Conservation (phyloP, 2,113 vertebrate genomes). For the Tetraodon nigroviridis region DNA sequence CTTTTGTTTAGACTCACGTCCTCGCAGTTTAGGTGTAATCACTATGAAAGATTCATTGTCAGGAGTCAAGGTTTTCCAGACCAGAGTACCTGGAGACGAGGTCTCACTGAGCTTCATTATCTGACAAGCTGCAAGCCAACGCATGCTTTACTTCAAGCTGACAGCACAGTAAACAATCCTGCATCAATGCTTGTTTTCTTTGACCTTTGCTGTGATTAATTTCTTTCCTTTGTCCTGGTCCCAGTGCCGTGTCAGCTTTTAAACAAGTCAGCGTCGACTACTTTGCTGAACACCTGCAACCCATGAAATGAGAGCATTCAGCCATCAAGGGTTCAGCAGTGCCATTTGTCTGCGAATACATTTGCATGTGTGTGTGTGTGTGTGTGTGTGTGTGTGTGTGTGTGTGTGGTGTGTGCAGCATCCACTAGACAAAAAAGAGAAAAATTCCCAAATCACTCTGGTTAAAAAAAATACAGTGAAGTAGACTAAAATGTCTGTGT, state of each 20-base stretch:
- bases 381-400: constrained; percentile 16
- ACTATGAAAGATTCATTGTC: too few species aligned
- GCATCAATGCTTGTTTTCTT: neutral
- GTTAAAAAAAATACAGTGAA: too few species aligned
- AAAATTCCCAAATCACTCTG: too few species aligned
- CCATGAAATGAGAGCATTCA: constrained; percentile 11
- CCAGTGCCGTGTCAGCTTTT: constrained; percentile 33
- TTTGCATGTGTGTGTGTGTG: neutral
- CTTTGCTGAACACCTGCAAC: constrained; percentile 33
- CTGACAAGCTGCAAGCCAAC: too few species aligned
- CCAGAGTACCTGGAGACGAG: too few species aligned
- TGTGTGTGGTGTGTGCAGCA: neutral
- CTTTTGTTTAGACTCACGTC: neutral
- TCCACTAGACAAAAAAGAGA: neutral
- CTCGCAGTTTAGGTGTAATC: neutral
- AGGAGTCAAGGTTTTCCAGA: too few species aligned
- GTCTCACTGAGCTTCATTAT: too few species aligned
- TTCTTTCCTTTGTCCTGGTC: constrained; percentile 34
- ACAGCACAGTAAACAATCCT: neutral
- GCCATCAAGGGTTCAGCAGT: constrained; percentile 15
- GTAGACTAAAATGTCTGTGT: too few species aligned
- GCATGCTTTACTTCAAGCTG: neutral
- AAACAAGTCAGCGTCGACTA: constrained; percentile 36
- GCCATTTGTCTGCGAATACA: constrained; percentile 6
- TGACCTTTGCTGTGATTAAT: constrained; percentile 31